Evolutionary conservation across 2,797 vertebrate genomes (phyloP), one percentile per base, ranked within the genome.

Genomic region (Netta rufina): DNA sequence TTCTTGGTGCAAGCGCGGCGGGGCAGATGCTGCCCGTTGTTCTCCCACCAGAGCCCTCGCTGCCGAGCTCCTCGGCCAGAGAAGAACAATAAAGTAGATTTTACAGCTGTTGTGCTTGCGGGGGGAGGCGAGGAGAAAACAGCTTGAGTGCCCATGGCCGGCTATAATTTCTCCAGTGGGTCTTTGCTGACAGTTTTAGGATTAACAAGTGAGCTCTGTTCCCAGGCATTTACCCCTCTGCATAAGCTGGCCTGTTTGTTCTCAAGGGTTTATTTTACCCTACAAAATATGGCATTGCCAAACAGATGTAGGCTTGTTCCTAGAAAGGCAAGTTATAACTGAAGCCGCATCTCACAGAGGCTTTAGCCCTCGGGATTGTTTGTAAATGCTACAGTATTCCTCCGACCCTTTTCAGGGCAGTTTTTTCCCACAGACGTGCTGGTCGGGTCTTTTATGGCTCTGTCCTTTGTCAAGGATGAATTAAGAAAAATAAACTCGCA

Each of bases 291-390:
- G 96, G 93, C 95, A 97, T 96, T 94, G 64, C 95, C 93, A 97
- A 97, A 97, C 97, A 98, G 97, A 97, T 97, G 96, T 95, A 96
- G 94, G 92, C 92, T 97, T 98, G 97, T 98, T 97, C 95, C 97
- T 97, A 91, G 96, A 97, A 97, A 96, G 97, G 95, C 96, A 92
- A 96, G 91, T 95, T 92, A 89, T 51, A 79, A 84, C 61, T 67
- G 87, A 80, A 93, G 94, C 91, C 90, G 91, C 84, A 58, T 87
- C 95, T 93, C 87, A 92, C 72, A 76, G 87, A 94, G 94, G 96
- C 96, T 95, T 95, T 87, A 89, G 95, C 88, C 80, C 85, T 43
- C 91, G 71, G 71, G 87, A 94, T 95, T 96, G 95, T 96, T 92
- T 92, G 70, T 87, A 93, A 97, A 96, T 84, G 95, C 95, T 90